These are phyloP conservation scores for Scaptomyza polygonia DNA, from an alignment of 2,888 invertebrate species.

Conservation along the genomic window DNA sequence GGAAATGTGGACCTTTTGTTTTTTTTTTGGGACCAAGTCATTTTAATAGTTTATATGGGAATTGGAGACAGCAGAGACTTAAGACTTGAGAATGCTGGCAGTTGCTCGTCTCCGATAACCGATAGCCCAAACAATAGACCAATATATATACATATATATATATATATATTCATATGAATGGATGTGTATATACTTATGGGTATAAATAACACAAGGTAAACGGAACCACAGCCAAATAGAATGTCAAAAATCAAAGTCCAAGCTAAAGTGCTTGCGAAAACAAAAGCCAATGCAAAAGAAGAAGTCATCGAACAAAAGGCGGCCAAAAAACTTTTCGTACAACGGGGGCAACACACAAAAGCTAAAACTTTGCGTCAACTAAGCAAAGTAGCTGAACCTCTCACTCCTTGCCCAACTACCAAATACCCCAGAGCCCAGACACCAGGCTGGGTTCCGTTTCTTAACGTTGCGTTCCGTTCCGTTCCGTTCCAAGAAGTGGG, in stretches of 20 bases:
- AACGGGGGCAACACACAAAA: slow-evolving; percentile 43
- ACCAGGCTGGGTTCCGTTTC: neutral
- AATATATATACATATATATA: neutral
- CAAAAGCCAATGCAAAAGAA: slow-evolving; percentile 66
- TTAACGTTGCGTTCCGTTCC: neutral
- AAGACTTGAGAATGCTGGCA: neutral
- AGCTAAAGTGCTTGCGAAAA: slow-evolving; percentile 66
- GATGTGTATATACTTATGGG: slow-evolving; percentile 38
- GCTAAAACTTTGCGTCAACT: slow-evolving; percentile 58
- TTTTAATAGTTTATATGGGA: slow-evolving; percentile 58
- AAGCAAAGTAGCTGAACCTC: slow-evolving; percentile 16
- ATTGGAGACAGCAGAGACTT: slow-evolving; percentile 20
- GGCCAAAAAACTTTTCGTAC: slow-evolving; percentile 66
- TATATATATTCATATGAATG: slow-evolving; percentile 10
- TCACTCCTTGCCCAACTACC: slow-evolving; percentile 62
- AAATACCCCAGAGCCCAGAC: slow-evolving; percentile 36
- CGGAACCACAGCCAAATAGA: slow-evolving; percentile 65
- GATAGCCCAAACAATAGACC: slow-evolving; percentile 43
- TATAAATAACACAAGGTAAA: slow-evolving; percentile 66
- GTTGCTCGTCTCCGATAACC: slow-evolving; percentile 45
- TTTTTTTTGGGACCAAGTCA: slow-evolving; percentile 49
- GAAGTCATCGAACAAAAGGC: slow-evolving; percentile 58
- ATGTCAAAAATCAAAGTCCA: slow-evolving; percentile 80
- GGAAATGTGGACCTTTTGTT: slow-evolving; percentile 25
- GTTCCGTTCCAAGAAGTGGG: slow-evolving; percentile 16